Conservation (phyloP, 2,797 vertebrate species). For the Petrocephalus sullivani region DNA sequence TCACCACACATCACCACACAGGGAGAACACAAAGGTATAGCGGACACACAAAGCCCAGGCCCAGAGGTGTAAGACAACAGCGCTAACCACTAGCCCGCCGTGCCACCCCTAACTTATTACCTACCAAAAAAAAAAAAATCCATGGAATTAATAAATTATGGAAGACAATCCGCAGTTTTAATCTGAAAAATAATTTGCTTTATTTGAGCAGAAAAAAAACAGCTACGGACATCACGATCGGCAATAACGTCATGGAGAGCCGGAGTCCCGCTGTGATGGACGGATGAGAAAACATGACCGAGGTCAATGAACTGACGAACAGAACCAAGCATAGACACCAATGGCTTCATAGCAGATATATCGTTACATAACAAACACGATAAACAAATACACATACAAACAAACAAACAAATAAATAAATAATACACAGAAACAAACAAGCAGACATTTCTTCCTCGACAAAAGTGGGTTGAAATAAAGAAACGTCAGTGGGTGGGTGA, state of each 20-base stretch:
- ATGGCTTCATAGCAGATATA: not conserved
- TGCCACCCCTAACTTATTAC: not conserved
- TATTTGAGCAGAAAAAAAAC: not conserved
- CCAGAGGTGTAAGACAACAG: not conserved
- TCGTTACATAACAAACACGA: not conserved
- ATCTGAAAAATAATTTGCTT: slow-evolving; percentile 6
- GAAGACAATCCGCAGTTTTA: not conserved
- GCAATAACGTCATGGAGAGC: not conserved
- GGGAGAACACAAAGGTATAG: not conserved
- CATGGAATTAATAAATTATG: not conserved
- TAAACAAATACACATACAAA: not conserved
- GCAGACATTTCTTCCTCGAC: not conserved
- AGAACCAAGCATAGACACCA: not conserved
- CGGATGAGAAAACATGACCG: not conserved
- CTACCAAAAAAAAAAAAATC: not conserved
- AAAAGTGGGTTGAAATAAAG: not conserved
- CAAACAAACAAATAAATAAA: not conserved
- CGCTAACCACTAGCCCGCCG: not conserved
- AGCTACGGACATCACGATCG: not conserved
- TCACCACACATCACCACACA: not conserved
- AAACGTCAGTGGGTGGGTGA: not conserved
- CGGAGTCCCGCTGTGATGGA: not conserved
- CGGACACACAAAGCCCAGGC: not conserved
- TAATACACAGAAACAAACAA: not conserved
- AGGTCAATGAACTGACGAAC: not conserved